A percentile compares a stretch with the other conserved stretches of the same genome.
These are phyloP conservation scores for Triops longicaudatus DNA, from an alignment of 1,140 invertebrate species.

Conservation along the genomic window DNA sequence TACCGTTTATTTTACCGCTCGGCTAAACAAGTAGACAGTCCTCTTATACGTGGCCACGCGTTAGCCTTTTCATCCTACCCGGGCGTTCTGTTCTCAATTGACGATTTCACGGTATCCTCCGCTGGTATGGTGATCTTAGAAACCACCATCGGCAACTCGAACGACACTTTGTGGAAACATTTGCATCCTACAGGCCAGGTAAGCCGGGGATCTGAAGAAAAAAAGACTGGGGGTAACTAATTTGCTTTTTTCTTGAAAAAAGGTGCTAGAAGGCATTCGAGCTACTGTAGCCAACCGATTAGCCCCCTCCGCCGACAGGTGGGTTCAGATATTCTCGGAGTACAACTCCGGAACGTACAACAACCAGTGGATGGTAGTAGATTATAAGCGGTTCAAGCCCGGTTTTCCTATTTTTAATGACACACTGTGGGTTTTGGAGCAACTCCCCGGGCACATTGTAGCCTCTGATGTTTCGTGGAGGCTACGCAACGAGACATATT, in stretches of 20 bases:
- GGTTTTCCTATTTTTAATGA: conserved; percentile 44
- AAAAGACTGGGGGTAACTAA: conserved; percentile 22
- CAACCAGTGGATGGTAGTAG: conserved; percentile 80
- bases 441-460: conserved; percentile 55
- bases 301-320: conserved; percentile 40
- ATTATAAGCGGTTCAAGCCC: conserved; percentile 56
- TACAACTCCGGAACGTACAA: conserved; percentile 76
- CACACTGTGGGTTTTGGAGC: conserved; percentile 70
- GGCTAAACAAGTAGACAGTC: conserved; percentile 40
- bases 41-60: conserved; percentile 53
- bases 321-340: conserved; percentile 40
- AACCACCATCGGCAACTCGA: conserved; percentile 60
- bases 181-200: conserved; percentile 47
- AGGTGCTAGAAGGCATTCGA: conserved; percentile 66
- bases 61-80: conserved; percentile 82
- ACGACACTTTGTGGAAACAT: conserved; percentile 50
- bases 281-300: conserved; percentile 80
- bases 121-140: conserved; percentile 57
- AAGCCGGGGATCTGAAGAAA: conserved; percentile 21
- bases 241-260: conserved; percentile 31
- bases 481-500: conserved; percentile 57
- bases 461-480: conserved; percentile 58
- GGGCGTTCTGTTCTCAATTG: conserved; percentile 71
- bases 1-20: conserved; percentile 74
- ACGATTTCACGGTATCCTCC: conserved; percentile 71